Base-by-base conservation (phyloP, 2,113 vertebrate genomes). In the Pteruthius melanotis region DNA sequence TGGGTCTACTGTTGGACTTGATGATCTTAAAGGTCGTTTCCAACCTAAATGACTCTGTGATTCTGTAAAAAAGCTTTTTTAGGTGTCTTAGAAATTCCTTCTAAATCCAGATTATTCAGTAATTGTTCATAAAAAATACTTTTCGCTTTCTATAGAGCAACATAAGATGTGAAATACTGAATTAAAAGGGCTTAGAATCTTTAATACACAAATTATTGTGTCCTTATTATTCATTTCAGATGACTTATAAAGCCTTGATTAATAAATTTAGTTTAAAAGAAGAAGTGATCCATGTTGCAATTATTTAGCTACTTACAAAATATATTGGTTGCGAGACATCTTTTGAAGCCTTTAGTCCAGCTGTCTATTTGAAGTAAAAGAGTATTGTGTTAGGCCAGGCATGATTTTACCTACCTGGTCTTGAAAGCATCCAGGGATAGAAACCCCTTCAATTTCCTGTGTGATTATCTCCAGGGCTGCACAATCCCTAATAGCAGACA, bases 131-230 rank as follows among this genome's bases (percentile, higher is more conserved):
- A 22, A 50, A 30, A 89, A 11, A 20, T 6, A 33, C 9, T 20
- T 50, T 50, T 13, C 40, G 6, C 2, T 60, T 80, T n/a, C 13
- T 35, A 3, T 35, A 33, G 39, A 78, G 13, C 9, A 54, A 10
- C 7, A 12, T 28, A 30, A 35, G 9, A 21, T 31, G 35, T 0
- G 0, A 33, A 74, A 6, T 39, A n/a, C 8, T 49, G 28, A 56
- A 69, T 10, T 66, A 9, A 47, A 66, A 28, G 15, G 4, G 3
- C 2, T 66, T 75, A 45, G 17, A 13, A 6, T 20, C 4, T 83
- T 89, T 40, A 68, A 16, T n/a, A 10, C 4, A 31, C 2, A 47
- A 72, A 69, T 37, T 44, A n/a, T 22, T 0, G 5, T 52, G 7
- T 31, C 39, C 7, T 33, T 52, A 13, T 6, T 4, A n/a, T 39